Evolutionary conservation across 2,113 vertebrate species (phyloP).

Genomic region (Leptocoma aspasia): DNA sequence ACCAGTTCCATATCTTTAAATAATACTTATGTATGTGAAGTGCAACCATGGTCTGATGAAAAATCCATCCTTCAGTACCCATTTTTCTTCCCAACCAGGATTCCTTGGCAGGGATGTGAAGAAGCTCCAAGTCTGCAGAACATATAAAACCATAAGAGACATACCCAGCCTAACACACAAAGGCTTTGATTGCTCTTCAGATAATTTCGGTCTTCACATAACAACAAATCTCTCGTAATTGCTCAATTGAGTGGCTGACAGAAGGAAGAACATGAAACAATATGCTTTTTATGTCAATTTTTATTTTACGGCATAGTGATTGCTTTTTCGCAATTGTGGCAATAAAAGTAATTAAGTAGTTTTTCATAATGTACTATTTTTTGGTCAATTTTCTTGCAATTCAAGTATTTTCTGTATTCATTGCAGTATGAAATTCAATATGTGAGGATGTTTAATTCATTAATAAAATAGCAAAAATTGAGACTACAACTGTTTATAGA

Average conservation of each 20-base stretch:
- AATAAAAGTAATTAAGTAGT: background rate
- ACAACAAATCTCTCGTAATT: background rate
- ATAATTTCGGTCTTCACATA: background rate
- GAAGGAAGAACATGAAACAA: background rate
- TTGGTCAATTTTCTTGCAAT: background rate
- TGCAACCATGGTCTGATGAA: background rate
- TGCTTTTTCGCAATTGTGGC: background rate
- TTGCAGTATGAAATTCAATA: background rate
- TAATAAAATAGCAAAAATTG: background rate
- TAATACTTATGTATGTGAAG: background rate
- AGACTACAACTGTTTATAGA: background rate
- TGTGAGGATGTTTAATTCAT: background rate
- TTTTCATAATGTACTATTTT: background rate
- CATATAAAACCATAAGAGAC: background rate
- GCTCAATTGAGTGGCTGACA: background rate
- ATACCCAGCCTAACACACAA: background rate
- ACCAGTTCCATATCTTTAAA: background rate
- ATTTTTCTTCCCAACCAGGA: background rate
- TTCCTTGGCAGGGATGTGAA: background rate
- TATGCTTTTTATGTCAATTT: background rate
- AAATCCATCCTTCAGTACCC: background rate
- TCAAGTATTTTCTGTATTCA: background rate
- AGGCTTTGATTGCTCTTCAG: background rate
- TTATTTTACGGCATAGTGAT: background rate
- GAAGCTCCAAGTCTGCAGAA: background rate